phyloP scores from a whole-genome alignment of 2,113 vertebrate species.

The Gasterosteus nipponicus region DNA sequence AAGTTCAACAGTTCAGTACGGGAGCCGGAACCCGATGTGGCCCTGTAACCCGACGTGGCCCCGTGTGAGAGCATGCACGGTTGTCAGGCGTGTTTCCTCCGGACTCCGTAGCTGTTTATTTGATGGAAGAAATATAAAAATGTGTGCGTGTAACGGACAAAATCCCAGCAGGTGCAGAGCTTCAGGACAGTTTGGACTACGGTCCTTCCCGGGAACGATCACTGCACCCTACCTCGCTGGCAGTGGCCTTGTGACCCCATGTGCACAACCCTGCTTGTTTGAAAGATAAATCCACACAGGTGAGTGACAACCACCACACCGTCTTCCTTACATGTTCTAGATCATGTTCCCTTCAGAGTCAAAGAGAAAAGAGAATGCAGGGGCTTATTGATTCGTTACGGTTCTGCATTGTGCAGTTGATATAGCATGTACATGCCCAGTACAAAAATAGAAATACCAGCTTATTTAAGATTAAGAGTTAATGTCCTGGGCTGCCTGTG shows the following conservation, averaged over 20 bases:
- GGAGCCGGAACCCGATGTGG: background rate
- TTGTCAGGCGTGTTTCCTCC: too few species aligned
- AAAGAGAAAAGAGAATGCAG: background rate
- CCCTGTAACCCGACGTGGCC: background rate
- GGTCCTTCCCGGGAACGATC: constrained; percentile 88
- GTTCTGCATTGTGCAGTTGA: background rate
- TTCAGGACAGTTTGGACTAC: constrained; percentile 85
- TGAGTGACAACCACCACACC: constrained; percentile 61
- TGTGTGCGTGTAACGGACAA: constrained; percentile 85
- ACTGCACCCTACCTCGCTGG: constrained; percentile 92
- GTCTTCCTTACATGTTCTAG: background rate
- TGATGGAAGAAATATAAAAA: too few species aligned
- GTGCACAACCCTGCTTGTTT: constrained; percentile 89
- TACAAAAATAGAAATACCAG: background rate
- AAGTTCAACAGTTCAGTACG: constrained; percentile 9
- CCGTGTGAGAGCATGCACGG: background rate
- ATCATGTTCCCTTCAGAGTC: background rate
- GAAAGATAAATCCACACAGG: constrained; percentile 96
- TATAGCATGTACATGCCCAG: background rate
- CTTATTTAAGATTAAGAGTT: background rate
- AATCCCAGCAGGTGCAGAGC: constrained; percentile 86
- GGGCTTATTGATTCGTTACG: background rate
- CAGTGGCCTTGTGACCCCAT: constrained; percentile 92
- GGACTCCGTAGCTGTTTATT: too few species aligned
- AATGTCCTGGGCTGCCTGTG: too few species aligned